Evolutionary conservation across 2,113 vertebrate genomes (phyloP).

Genomic region (Pelecanus crispus): DNA sequence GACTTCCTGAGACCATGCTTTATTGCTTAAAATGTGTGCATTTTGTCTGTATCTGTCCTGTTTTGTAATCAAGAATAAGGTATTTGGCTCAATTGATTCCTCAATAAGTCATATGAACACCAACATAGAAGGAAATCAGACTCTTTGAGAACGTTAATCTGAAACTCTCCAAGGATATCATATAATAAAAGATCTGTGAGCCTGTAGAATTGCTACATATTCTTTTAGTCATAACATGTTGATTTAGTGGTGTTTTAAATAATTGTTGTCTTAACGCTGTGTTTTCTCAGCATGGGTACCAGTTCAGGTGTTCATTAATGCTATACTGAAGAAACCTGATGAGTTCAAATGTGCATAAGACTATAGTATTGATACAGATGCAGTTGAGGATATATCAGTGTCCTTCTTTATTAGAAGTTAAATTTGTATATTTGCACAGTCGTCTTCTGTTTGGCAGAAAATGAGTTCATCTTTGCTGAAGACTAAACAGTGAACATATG

Average conservation of each 20-base stretch:
- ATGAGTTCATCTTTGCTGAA: not conserved
- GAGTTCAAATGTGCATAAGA: not conserved
- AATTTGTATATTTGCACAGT: not conserved
- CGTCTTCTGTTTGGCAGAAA: not conserved
- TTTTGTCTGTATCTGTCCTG: not conserved
- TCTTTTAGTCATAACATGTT: not conserved
- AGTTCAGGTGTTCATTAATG: not conserved
- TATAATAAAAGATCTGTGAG: not conserved
- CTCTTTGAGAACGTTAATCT: not conserved
- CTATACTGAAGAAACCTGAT: not conserved
- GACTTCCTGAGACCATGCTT: rapidly evolving
- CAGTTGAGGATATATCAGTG: not conserved
- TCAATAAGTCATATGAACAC: not conserved
- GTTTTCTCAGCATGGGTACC: not conserved
- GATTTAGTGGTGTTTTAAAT: not conserved
- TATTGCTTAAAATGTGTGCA: not conserved
- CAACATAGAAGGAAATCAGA: not conserved
- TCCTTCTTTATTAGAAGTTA: not conserved
- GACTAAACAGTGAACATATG: not conserved
- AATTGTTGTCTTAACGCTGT: not conserved
- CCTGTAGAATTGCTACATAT: not conserved
- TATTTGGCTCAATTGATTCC: not conserved
- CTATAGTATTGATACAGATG: not conserved
- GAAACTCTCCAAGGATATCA: not conserved
- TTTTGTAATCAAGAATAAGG: not conserved